Evolutionary conservation across 2,113 vertebrate species (phyloP).

Genomic region (Eulemur macaco): DNA sequence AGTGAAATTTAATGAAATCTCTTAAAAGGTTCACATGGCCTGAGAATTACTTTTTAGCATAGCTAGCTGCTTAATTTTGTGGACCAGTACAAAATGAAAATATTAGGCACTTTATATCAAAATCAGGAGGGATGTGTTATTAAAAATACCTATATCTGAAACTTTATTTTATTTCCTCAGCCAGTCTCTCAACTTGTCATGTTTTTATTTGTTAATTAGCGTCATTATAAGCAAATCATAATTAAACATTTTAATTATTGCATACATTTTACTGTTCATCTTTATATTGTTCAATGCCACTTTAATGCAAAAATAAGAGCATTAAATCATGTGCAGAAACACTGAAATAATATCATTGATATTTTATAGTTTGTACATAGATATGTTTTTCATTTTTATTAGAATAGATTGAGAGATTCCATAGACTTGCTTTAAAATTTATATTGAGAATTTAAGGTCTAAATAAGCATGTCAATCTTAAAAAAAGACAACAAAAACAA

Average conservation of each 20-base stretch:
- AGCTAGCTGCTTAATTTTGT: neutral
- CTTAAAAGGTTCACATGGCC: neutral
- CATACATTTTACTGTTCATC: neutral
- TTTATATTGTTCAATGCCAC: neutral
- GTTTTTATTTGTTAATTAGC: neutral
- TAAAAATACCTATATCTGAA: neutral
- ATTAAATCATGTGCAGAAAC: neutral
- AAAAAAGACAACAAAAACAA: too few species aligned
- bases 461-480: too few species aligned
- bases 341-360: neutral
- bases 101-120: neutral
- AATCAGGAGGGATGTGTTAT: neutral
- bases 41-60: neutral
- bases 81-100: neutral
- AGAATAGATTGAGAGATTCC: neutral
- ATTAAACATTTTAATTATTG: constrained; percentile 11
- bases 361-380: neutral
- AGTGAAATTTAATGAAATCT: neutral
- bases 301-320: neutral
- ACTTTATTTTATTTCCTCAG: neutral
- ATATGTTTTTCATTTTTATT: neutral
- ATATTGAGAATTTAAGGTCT: too few species aligned
- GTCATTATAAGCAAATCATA: neutral
- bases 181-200: neutral
- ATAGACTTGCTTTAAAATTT: too few species aligned